Conservation (phyloP, 2,888 invertebrate species). For the Griposia aprilina region DNA sequence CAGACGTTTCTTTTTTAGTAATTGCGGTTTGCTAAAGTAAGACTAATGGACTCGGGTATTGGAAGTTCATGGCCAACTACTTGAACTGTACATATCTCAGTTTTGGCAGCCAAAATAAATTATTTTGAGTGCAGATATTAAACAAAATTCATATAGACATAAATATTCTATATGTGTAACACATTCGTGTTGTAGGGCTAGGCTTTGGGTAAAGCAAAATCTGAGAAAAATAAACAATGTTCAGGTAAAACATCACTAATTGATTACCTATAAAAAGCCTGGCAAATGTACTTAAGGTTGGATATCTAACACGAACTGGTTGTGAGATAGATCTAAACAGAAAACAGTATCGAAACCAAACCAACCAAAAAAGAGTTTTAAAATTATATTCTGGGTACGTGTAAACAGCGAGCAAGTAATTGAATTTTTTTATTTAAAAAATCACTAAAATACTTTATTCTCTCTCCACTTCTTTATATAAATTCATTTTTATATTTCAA, state of each 20-base stretch:
- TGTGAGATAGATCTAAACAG: neutral
- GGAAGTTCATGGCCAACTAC: conserved; percentile 31
- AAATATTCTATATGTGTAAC: neutral
- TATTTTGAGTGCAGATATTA: neutral
- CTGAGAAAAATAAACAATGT: neutral
- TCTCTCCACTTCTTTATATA: too few relatives aligned
- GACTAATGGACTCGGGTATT: neutral
- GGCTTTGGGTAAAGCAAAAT: neutral
- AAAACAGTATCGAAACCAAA: too few relatives aligned
- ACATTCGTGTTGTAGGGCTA: neutral
- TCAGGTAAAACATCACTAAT: neutral
- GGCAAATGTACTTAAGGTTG: neutral
- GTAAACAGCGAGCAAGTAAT: neutral
- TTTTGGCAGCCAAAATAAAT: conserved; percentile 5
- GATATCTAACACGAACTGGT: neutral
- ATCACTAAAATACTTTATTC: too few relatives aligned
- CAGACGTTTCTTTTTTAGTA: neutral
- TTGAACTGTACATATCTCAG: neutral
- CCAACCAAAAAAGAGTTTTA: neutral
- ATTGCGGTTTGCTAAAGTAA: neutral
- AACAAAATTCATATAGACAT: neutral
- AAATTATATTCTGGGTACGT: too few relatives aligned
- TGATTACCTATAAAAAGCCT: neutral
- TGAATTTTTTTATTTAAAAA: too few relatives aligned
- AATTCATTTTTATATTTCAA: neutral